Evolutionary conservation across 2,888 invertebrate genomes (phyloP), one percentile per base, ranked within the genome.

Genomic region (Leucania comma): DNA sequence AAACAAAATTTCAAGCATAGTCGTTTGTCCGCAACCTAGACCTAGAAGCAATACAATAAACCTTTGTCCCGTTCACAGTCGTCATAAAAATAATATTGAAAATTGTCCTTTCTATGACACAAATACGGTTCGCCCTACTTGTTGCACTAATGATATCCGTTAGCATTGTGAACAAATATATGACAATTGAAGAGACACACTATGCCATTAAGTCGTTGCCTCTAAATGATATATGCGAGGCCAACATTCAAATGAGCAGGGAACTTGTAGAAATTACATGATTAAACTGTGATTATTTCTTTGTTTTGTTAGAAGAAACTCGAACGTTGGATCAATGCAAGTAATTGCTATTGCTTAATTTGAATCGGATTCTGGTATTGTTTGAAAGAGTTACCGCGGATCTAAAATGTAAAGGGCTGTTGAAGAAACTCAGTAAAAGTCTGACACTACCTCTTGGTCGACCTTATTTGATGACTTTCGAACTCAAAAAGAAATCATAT

Each of bases 131-230:
- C 78, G 83, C 82, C 82, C 83, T 84, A 84, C 74, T 84, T 84
- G 72, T 62, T 73, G 82, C 63, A 22, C 32, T 84, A 82, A 84
- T 80, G 68, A 84, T 82, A 84, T 84, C 83, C 83, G 83, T 75
- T 84, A 59, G 75, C 68, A 80, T 82, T 84, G 84, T 80, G 60
- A 53, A 70, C 73, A 81, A 78, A 78, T 75, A 73, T 71, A 79
- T 75, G 64, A 83, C 71, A 81, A 69, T 69, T 75, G 76, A 79
- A 79, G 81, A 75, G 76, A 56, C 60, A 74, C 62, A 51, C 24
- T 38, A 46, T 54, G 62, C 20, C 50, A 83, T 81, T 81, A 81
- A 75, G 67, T 75, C 67, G 62, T 74, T 78, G 75, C 61, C 54
- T 51, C 46, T 61, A 82, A 77, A 68, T 62, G 63, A 69, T 51